These are phyloP conservation scores for Chinchilla lanigera DNA, from an alignment of 2,113 vertebrate genomes.

Conservation along the genomic window DNA sequence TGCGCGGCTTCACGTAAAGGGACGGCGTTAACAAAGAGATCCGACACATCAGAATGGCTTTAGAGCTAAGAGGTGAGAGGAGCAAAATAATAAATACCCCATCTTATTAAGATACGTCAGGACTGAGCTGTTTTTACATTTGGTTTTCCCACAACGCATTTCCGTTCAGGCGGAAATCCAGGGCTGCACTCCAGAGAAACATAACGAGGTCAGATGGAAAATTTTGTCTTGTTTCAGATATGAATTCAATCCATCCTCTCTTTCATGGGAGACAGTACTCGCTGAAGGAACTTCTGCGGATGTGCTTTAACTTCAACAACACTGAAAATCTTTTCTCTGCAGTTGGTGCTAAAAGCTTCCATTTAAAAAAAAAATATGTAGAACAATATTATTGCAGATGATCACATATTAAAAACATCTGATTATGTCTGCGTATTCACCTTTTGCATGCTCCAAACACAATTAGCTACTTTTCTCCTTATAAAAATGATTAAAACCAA, in stretches of 20 bases:
- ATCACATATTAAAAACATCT: slow-evolving; percentile 23
- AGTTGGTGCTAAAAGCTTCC: slow-evolving; percentile 72
- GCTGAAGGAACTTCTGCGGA: slow-evolving; percentile 79
- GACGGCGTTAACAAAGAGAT: slow-evolving; percentile 83
- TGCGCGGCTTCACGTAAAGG: slow-evolving; percentile 78
- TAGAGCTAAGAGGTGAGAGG: slow-evolving; percentile 81
- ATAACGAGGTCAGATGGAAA: slow-evolving; percentile 89
- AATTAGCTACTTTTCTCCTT: slow-evolving; percentile 78
- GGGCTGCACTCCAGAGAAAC: slow-evolving; percentile 85
- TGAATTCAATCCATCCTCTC: slow-evolving; percentile 86
- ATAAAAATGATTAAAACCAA: slow-evolving; percentile 67
- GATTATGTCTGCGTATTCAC: slow-evolving; percentile 67
- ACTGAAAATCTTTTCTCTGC: slow-evolving; percentile 79
- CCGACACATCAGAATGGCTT: slow-evolving; percentile 80
- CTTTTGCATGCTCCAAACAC: slow-evolving; percentile 35
- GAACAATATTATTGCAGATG: slow-evolving; percentile 37
- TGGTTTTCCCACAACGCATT: slow-evolving; percentile 73
- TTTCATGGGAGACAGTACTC: slow-evolving; percentile 82
- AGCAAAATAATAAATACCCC: slow-evolving; percentile 85
- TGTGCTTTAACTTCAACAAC: slow-evolving; percentile 83
- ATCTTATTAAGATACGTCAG: slow-evolving; percentile 83
- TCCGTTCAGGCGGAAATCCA: slow-evolving; percentile 84
- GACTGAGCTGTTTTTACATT: slow-evolving; percentile 82
- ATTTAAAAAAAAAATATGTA: slow-evolving; percentile 64
- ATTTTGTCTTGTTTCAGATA: slow-evolving; percentile 86